Evolutionary conservation across 2,888 invertebrate genomes (phyloP), one percentile per base, ranked within the genome.

Genomic region (Cylindroiulus punctatus): DNA sequence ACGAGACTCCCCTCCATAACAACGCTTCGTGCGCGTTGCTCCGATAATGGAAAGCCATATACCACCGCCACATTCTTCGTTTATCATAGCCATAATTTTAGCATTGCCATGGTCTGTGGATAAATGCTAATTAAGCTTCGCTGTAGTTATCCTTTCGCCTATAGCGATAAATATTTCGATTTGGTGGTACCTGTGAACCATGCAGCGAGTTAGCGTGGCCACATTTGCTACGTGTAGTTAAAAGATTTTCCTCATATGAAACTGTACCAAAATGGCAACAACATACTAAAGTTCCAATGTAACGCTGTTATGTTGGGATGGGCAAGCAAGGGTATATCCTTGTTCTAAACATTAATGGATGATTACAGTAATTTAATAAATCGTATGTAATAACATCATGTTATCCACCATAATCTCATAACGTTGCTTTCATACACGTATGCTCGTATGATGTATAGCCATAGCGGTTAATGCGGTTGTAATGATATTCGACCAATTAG

Each of bases 61-160:
- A 30, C 76, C 76, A 76, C 14, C 76, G 26, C 26, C 76, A 76
- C 76, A 76, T 76, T 76, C 76, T 76, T 76, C 76, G 76, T 76
- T 76, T 76, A 76, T 76, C 76, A 30, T 30, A 30, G 30, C 26
- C 76, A 76, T 76, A 76, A 76, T 76, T 76, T 76, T 17, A 5
- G 30, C 76, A 76, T 76, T 32, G 32, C 30, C 76, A 17, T 26
- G 76, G 76, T 76, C 76, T 76, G 17, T 76, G 76, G 76, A 76
- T 26, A 65, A 76, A 76, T 76, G 76, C 76, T 30, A 76, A 76
- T 76, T 76, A 76, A 30, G 30, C 30, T 30, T 76, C 17, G 17
- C 76, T 76, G 17, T 26, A 26, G 26, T 65, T 65, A 26, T 65
- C 30, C 7, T 65, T 26, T 65, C 26, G 30, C 2, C 76, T 65